A percentile compares a stretch with the other conserved stretches of the same genome.
Conservation (phyloP, 2,797 vertebrate species). For the Cygnus olor region DNA sequence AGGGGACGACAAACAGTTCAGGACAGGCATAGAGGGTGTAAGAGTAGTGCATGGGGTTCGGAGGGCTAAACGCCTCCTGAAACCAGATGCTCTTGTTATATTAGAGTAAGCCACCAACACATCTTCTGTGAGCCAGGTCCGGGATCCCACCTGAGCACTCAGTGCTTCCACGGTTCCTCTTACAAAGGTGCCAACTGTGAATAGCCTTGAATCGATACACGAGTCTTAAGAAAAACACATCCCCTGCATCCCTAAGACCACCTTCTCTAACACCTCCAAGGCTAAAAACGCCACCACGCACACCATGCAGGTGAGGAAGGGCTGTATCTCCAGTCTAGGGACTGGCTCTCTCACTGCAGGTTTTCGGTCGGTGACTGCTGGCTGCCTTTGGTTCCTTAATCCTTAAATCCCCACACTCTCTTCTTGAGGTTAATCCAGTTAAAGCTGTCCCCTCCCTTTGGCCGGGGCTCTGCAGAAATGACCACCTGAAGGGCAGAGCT, state of each 20-base stretch:
- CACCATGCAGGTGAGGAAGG: not conserved
- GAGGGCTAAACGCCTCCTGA: not conserved
- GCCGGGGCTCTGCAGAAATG: constrained; percentile 30
- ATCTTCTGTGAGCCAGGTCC: not conserved
- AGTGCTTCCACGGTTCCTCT: not conserved
- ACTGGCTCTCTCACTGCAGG: not conserved
- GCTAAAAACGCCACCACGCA: not conserved
- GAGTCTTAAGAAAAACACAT: not conserved
- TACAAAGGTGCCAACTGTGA: not conserved
- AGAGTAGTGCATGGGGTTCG: not conserved
- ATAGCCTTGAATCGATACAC: not conserved
- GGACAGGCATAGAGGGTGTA: not conserved
- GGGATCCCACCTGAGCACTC: not conserved
- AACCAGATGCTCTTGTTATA: constrained; percentile 17
- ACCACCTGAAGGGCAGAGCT: constrained; percentile 33
- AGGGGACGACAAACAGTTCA: not conserved
- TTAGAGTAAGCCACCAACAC: not conserved
- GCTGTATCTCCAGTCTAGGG: not conserved
- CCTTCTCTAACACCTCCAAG: not conserved
- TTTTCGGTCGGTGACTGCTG: constrained; percentile 48
- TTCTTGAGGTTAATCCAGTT: constrained; percentile 72
- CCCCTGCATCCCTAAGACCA: not conserved
- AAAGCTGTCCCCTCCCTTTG: constrained; percentile 61
- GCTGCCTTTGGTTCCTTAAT: constrained; percentile 66
- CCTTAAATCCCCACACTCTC: constrained; percentile 68